phyloP scores from a whole-genome alignment of 2,888 invertebrate species.

The Scaptomyza tumidula region DNA sequence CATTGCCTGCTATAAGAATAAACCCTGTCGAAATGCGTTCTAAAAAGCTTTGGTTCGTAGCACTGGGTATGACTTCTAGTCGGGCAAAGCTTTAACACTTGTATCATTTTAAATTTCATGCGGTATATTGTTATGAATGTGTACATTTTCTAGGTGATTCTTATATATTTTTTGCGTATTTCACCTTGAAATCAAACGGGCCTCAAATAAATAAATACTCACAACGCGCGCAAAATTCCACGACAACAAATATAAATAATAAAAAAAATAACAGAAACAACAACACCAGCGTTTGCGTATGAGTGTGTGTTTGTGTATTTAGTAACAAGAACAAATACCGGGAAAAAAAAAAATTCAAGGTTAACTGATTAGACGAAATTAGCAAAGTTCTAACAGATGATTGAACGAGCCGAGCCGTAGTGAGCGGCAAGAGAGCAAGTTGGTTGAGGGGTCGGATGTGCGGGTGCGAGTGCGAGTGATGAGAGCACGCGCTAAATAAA shows the following conservation, averaged over 20 bases:
- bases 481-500: slow-evolving; percentile 71
- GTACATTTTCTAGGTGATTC: slow-evolving; percentile 31
- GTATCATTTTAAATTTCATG: slow-evolving; percentile 32
- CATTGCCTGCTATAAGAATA: background rate
- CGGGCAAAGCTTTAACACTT: background rate
- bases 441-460: slow-evolving; percentile 3
- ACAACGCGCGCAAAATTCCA: slow-evolving; percentile 69
- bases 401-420: slow-evolving; percentile 43
- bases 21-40: background rate
- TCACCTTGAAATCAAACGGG: slow-evolving; percentile 78
- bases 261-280: slow-evolving; percentile 18
- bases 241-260: slow-evolving; percentile 58
- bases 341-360: slow-evolving; percentile 75
- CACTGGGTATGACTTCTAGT: slow-evolving; percentile 5
- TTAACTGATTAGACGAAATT: slow-evolving; percentile 81
- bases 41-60: background rate
- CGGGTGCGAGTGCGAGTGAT: slow-evolving; percentile 48
- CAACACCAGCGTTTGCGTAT: slow-evolving; percentile 13
- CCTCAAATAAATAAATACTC: slow-evolving; percentile 74
- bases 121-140: slow-evolving; percentile 8
- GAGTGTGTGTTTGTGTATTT: slow-evolving; percentile 26
- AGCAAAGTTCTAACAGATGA: slow-evolving; percentile 75
- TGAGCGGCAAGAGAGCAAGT: background rate
- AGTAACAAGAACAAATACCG: slow-evolving; percentile 64
- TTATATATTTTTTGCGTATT: slow-evolving; percentile 67